Base-by-base conservation (phyloP, 2,888 invertebrate genomes). In the Subacronicta megacephala region DNA sequence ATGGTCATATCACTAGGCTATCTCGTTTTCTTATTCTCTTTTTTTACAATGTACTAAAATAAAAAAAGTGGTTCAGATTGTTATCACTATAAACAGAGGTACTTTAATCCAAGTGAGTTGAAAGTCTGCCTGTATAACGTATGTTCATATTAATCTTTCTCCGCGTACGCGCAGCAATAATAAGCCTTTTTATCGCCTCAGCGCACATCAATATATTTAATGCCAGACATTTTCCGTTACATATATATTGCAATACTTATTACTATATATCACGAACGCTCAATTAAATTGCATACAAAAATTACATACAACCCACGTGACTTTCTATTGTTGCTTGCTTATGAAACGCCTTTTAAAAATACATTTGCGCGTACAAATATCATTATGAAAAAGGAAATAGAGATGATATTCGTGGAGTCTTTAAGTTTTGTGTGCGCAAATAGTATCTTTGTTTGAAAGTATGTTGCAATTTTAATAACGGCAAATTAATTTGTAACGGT, bases 381-480 rank as follows among this genome's bases (percentile, higher is more conserved):
- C 23, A 29, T 57, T 62, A 26, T 38, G 0, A 0, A 0, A 0
- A 1, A 13, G 4, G n/a, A 0, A 1, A 52, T 67, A 75, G 38
- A 55, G 64, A n/a, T 38, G 31, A 57, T 29, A 52, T 12, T 71
- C 15, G 23, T 13, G 2, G 26, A 23, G 6, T n/a, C 12, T 12
- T 3, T 12, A 0, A 26, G 47, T 62, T 43, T 13, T 0, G 6
- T 1, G 42, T 12, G 5, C 33, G 62, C 18, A 57, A 49, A 61
- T 37, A 20, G n/a, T 37, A 42, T 43, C 3, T 47, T 37, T 35
- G 61, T 49, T 60, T 46, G 53, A 59, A 70, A 65, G 72, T 74
- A 42, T 70, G 66, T 56, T 70, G 74, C 77, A 65, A 75, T 75
- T 77, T 74, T 75, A 75, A 77, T 77, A 75, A 77, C 75, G 77